phyloP scores from a whole-genome alignment of 2,113 vertebrate species.

The Sylvia atricapilla region DNA sequence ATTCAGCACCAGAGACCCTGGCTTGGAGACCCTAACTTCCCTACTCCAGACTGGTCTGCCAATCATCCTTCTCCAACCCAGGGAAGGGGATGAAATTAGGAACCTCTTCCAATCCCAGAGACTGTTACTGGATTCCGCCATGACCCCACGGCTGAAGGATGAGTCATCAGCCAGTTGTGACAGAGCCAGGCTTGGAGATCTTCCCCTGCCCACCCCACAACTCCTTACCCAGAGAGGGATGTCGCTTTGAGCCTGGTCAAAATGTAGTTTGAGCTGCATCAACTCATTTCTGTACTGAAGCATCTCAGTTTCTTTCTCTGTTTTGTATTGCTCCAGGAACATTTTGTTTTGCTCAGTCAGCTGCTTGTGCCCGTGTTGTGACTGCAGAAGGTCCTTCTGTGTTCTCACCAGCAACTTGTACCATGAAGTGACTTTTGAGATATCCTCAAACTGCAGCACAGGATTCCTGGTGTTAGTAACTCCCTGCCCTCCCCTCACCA shows the following conservation, averaged over 20 bases:
- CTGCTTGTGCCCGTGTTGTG: constrained; percentile 60
- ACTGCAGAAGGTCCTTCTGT: constrained; percentile 68
- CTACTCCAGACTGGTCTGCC: not conserved
- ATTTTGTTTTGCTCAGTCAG: constrained; percentile 64
- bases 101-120: not conserved
- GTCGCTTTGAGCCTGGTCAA: constrained; percentile 67
- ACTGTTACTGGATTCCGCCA: not conserved
- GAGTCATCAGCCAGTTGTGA: not conserved
- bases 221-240: constrained; percentile 72
- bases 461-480: not conserved
- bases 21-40: not conserved
- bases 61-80: not conserved
- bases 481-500: not conserved
- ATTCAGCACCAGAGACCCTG: not conserved
- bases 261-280: constrained; percentile 67
- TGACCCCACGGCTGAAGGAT: not conserved
- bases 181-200: not conserved
- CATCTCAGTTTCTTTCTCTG: constrained; percentile 70
- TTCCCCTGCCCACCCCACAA: not conserved
- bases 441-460: constrained; percentile 77
- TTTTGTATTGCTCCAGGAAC: constrained; percentile 57
- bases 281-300: constrained; percentile 75
- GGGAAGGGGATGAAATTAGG: not conserved
- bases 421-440: constrained; percentile 54
- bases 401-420: constrained; percentile 70